Percentiles rank a stretch among this genome's conserved stretches.
phyloP scores from a whole-genome alignment of 2,888 invertebrate genomes.

The Tetrapedia diversipes region DNA sequence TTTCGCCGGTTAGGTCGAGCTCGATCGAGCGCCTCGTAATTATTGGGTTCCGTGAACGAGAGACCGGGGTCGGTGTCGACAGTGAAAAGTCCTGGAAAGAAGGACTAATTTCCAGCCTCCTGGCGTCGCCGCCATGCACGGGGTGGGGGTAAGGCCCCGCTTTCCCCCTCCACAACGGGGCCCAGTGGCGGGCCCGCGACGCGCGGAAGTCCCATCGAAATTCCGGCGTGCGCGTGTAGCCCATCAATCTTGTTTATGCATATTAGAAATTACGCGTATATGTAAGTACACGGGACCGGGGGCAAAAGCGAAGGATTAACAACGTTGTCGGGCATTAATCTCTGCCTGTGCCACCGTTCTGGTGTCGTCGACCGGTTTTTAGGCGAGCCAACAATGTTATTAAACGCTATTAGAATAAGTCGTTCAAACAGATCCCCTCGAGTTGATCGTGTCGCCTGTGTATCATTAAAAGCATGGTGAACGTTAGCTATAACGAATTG shows the following conservation, averaged over 20 bases:
- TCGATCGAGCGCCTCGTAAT: slow-evolving; percentile 70
- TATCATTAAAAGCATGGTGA: background rate
- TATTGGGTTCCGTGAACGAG: slow-evolving; percentile 62
- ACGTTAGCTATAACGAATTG: too few species aligned
- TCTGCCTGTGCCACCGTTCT: slow-evolving; percentile 28
- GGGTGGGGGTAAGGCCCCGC: background rate
- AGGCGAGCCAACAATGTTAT: slow-evolving; percentile 55
- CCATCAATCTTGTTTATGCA: slow-evolving; percentile 71
- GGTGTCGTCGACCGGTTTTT: slow-evolving; percentile 61
- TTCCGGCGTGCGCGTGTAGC: slow-evolving; percentile 61
- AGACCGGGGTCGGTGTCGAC: slow-evolving; percentile 63
- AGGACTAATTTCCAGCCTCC: slow-evolving; percentile 70
- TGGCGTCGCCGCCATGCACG: slow-evolving; percentile 27
- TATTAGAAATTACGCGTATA: slow-evolving; percentile 65
- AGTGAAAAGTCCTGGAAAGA: slow-evolving; percentile 70
- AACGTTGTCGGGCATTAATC: slow-evolving; percentile 68
- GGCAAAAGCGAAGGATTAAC: slow-evolving; percentile 55
- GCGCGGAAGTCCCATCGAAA: slow-evolving; percentile 61
- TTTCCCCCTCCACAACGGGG: slow-evolving; percentile 5
- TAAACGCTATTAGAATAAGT: slow-evolving; percentile 47
- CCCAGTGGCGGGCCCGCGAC: slow-evolving; percentile 8
- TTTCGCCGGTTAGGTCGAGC: slow-evolving; percentile 59
- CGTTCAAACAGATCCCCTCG: slow-evolving; percentile 13
- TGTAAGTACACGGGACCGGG: slow-evolving; percentile 55
- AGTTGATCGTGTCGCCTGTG: background rate